Percentiles rank a stretch among this genome's conserved stretches.
Evolutionary conservation across 2,888 invertebrate species (phyloP).

Genomic region (Andrena haemorrhoa): DNA sequence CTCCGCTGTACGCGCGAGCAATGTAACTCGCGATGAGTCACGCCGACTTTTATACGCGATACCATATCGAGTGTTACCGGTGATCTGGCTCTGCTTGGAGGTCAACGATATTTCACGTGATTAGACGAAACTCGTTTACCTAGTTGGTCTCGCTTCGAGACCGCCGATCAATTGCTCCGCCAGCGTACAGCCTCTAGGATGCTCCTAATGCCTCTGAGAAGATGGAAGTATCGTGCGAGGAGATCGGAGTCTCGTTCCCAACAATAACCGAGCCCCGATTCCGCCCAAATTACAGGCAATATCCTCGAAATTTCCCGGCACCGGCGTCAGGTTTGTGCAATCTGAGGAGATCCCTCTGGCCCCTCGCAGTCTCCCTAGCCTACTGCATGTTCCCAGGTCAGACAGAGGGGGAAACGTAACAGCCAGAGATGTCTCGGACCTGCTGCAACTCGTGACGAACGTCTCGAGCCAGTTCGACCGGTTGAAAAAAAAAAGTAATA

Average conservation of each 20-base stretch:
- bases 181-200: neutral
- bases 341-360: neutral
- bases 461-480: neutral
- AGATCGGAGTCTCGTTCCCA: conserved; percentile 1
- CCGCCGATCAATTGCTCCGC: neutral
- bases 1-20: conserved; percentile 8
- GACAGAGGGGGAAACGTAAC: neutral
- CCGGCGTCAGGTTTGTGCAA: neutral
- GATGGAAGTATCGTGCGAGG: neutral
- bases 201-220: neutral
- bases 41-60: conserved; percentile 14
- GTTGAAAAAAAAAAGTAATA: conserved; percentile 14
- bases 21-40: conserved; percentile 54
- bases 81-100: conserved; percentile 12
- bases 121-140: conserved; percentile 44
- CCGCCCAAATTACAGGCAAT: conserved; percentile 34
- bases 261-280: conserved; percentile 2
- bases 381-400: neutral
- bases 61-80: conserved; percentile 23
- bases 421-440: conserved; percentile 2
- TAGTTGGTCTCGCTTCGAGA: neutral
- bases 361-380: neutral
- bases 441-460: neutral
- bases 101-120: conserved; percentile 38
- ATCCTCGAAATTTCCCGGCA: conserved; percentile 26